Conservation (phyloP, 2,888 invertebrate species). For the Pterobdella sp. region DNA sequence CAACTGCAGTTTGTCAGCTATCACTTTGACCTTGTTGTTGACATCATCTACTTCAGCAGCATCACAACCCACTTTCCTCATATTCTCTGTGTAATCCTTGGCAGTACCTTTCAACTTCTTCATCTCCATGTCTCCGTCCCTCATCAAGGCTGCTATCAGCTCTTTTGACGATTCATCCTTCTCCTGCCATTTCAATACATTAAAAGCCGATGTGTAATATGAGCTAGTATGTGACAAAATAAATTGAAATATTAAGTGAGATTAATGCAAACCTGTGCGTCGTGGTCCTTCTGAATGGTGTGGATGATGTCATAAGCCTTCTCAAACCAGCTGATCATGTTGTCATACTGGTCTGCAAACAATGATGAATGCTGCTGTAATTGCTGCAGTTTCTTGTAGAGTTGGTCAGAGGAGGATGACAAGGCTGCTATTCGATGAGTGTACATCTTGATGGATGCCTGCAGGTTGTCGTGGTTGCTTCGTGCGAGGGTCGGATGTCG, state of each 20-base stretch:
- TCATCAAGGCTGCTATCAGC: background rate
- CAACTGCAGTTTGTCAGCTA: background rate
- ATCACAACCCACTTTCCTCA: background rate
- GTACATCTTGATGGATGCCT: background rate
- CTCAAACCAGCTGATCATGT: conserved; percentile 9
- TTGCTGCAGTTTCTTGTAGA: background rate
- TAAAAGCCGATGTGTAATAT: too few relatives aligned
- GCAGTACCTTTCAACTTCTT: background rate
- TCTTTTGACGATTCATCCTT: background rate
- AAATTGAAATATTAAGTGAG: too few relatives aligned
- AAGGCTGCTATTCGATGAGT: background rate
- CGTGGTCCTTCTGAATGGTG: background rate
- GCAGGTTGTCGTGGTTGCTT: conserved; percentile 6
- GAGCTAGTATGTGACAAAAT: too few relatives aligned
- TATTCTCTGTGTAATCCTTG: background rate
- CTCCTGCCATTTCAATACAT: too few relatives aligned
- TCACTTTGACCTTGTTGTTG: conserved; percentile 3
- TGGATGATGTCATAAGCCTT: conserved; percentile 9
- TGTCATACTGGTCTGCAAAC: background rate
- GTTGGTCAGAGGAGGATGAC: background rate
- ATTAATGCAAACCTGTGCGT: conserved; percentile 9
- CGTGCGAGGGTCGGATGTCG: background rate
- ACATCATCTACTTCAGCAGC: background rate
- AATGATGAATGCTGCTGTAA: background rate
- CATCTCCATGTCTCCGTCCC: background rate